Evolutionary conservation across 1,140 invertebrate species (phyloP).

Genomic region (Atta texana): DNA sequence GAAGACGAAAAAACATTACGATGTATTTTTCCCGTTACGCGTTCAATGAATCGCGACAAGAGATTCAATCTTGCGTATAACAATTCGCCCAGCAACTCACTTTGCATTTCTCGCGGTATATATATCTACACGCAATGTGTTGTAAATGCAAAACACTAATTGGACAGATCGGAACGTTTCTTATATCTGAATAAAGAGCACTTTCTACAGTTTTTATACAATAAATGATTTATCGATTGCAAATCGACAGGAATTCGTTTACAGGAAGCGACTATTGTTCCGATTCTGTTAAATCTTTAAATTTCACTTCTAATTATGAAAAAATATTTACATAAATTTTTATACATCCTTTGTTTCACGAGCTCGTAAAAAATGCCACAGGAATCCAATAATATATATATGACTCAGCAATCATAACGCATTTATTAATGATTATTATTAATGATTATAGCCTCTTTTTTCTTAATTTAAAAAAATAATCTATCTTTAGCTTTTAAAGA

Average conservation of each 20-base stretch:
- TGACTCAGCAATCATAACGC: neutral
- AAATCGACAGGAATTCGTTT: neutral
- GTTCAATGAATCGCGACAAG: conserved; percentile 46
- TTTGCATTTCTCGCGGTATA: conserved; percentile 18
- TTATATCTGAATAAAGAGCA: neutral
- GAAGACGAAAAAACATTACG: neutral
- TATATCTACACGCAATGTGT: neutral
- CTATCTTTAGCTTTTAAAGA: neutral
- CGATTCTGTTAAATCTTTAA: neutral
- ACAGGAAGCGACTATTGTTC: neutral
- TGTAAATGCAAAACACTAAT: conserved; percentile 32
- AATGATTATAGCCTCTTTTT: neutral
- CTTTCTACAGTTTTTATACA: conserved; percentile 26
- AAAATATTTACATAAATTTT: neutral
- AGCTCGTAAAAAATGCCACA: neutral
- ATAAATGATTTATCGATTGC: neutral
- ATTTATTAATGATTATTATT: neutral
- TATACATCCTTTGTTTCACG: neutral
- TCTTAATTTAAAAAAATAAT: neutral
- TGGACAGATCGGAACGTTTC: conserved; percentile 5
- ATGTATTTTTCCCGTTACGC: conserved; percentile 39
- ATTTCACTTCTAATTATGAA: conserved; percentile 11
- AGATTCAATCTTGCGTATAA: conserved; percentile 34
- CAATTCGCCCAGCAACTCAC: neutral
- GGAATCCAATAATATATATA: neutral